Evolutionary conservation across 2,797 vertebrate genomes (phyloP).

Genomic region (Squalus acanthias): DNA sequence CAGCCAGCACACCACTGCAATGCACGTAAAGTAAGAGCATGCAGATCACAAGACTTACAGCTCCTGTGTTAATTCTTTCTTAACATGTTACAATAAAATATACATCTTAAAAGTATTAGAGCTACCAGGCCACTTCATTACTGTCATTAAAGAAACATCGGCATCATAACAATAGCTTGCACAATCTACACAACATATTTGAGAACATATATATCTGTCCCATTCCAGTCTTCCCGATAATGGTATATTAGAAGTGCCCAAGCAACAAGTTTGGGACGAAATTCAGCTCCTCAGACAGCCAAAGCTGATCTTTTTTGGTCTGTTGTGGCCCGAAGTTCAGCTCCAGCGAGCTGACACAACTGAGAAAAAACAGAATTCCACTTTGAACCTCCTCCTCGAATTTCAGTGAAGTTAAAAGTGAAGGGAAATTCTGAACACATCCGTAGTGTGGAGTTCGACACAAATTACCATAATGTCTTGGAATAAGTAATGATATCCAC

Average conservation of each 20-base stretch:
- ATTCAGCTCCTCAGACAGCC: background rate
- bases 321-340: background rate
- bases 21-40: no score
- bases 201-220: no score
- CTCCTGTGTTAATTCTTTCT: background rate
- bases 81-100: background rate
- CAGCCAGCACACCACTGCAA: no score
- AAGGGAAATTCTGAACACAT: background rate
- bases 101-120: background rate
- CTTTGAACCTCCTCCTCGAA: background rate
- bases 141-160: background rate
- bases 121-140: background rate
- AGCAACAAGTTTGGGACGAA: background rate
- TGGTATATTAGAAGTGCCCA: background rate
- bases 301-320: background rate
- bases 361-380: background rate
- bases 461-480: background rate
- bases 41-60: no score
- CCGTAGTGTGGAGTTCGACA: background rate
- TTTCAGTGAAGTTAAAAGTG: background rate
- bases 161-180: no score
- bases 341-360: background rate
- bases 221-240: background rate
- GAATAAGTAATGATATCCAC: background rate
- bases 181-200: background rate